Evolutionary conservation across 2,888 invertebrate genomes (phyloP).

Genomic region (Phortica okadai): DNA sequence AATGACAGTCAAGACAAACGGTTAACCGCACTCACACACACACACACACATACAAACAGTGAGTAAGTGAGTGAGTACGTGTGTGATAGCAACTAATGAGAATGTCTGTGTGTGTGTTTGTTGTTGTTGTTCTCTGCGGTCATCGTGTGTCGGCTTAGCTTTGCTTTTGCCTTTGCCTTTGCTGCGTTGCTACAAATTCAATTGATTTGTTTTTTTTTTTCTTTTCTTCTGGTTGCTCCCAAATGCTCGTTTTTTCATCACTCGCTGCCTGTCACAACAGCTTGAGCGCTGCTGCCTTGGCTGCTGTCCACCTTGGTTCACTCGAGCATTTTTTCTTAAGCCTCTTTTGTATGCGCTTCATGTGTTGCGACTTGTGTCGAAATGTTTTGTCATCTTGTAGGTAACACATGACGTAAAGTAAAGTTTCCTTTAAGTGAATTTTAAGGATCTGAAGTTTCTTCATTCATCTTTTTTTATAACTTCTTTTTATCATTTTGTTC

Average conservation of each 20-base stretch:
- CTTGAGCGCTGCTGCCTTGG: not conserved
- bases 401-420: not conserved
- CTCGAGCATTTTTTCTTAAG: not conserved
- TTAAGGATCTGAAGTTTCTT: not conserved
- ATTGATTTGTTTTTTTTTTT: not conserved
- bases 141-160: not conserved
- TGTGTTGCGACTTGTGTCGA: not conserved
- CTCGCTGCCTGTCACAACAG: not conserved
- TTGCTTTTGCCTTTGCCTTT: no score
- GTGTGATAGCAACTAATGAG: slow-evolving; percentile 8
- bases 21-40: not conserved
- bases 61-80: slow-evolving; percentile 40
- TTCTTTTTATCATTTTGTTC: not conserved
- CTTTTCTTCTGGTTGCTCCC: not conserved
- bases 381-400: not conserved
- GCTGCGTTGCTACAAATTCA: slow-evolving; percentile 1
- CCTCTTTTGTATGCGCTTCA: not conserved
- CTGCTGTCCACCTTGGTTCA: slow-evolving; percentile 4
- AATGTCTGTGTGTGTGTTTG: not conserved
- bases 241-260: not conserved
- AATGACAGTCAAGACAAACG: not conserved
- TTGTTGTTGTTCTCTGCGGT: not conserved
- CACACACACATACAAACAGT: not conserved
- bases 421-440: not conserved
- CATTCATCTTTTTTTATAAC: not conserved